Base-by-base conservation (phyloP, 1,140 invertebrate genomes). In the Druon quercuslanigerum region DNA sequence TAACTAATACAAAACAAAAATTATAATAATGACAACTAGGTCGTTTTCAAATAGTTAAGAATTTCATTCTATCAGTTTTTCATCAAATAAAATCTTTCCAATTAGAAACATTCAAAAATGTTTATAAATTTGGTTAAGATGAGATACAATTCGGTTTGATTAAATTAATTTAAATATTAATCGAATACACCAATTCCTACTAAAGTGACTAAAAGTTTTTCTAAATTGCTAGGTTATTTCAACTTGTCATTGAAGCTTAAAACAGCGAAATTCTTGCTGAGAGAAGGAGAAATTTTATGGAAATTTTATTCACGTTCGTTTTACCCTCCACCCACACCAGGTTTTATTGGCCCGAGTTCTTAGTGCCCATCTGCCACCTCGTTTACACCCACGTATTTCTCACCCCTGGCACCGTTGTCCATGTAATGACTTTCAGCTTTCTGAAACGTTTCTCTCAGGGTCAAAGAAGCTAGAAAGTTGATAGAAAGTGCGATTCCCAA, bases 401-500 rank as follows among this genome's bases (percentile, higher is more conserved):
- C 40, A 46, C 40, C 40, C 9, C 33, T 66, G 6, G 33, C 8
- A 33, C 20, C 16, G 57, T 66, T 46, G 40, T 11, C 8, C 40
- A n/a, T 66, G 16, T 16, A 66, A 66, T 14, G 60, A 66, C 40
- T 13, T 40, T 66, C 14, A 66, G 25, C 60, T 20, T 33, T 33
- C 5, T 16, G 25, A 66, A 66, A 66, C 33, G 60, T 40, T 40
- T 40, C 60, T 40, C 60, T n/a, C 16, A 33, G 60, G 25, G 40
- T 66, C 60, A 66, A 66, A 8, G 33, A 46, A 14, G 20, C 25
- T 40, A 40, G 46, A 66, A 66, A 46, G 6, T 66, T 7, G n/a
- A 40, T 46, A n/a, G 14, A 66, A 66, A 66, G 25, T n/a, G n/a
- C 60, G 25, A 66, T 66, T 66, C n/a, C 4, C 16, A n/a, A 66